These are phyloP conservation scores for Nothobranchius kuhntae DNA, from an alignment of 2,113 vertebrate species.

Conservation along the genomic window DNA sequence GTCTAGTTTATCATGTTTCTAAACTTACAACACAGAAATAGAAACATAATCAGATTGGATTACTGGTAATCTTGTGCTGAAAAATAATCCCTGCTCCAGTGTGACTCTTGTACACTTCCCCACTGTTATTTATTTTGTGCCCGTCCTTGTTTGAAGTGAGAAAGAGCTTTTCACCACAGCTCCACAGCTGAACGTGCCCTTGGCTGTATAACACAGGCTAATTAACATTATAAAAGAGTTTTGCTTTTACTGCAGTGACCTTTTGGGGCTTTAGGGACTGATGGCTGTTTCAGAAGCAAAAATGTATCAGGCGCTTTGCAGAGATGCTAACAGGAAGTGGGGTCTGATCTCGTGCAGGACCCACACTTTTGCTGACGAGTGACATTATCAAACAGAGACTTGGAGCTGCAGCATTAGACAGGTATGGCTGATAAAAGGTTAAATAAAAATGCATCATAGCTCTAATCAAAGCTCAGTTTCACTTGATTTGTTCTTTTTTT, in stretches of 20 bases:
- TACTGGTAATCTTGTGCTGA: neutral
- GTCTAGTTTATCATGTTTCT: neutral
- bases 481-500: constrained; percentile 1
- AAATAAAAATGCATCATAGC: neutral
- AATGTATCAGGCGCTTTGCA: neutral
- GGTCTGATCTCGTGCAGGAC: constrained; percentile 75
- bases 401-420: constrained; percentile 90
- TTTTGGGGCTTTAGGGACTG: neutral
- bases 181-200: neutral
- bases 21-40: neutral
- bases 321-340: neutral
- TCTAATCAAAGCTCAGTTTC: too few species aligned
- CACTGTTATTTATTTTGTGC: neutral
- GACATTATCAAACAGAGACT: constrained; percentile 90
- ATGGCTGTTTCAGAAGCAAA: neutral
- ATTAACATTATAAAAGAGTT: neutral
- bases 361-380: constrained; percentile 89
- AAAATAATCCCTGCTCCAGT: neutral
- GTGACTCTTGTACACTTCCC: neutral
- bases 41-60: neutral
- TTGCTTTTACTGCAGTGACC: neutral
- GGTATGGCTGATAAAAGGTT: constrained; percentile 65
- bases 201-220: neutral
- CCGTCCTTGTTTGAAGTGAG: constrained; percentile 3
- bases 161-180: neutral